Conservation (phyloP, 2,113 vertebrate species). For the Microcebus murinus region DNA sequence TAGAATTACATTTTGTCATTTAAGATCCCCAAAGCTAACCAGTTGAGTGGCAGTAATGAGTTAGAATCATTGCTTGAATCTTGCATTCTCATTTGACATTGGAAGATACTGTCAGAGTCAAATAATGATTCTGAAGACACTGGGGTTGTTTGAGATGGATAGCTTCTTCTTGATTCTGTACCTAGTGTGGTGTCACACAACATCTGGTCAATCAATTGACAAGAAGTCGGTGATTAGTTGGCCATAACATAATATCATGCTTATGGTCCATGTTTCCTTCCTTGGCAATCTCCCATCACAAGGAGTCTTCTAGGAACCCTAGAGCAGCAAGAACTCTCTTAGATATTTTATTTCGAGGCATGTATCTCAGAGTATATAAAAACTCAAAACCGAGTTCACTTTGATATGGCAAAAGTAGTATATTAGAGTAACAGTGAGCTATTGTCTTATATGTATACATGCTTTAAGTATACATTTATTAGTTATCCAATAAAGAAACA, state of each 20-base stretch:
- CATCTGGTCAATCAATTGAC: background rate
- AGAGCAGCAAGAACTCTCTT: background rate
- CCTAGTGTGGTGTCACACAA: fast-evolving
- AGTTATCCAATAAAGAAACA: constrained; percentile 1
- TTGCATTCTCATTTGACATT: background rate
- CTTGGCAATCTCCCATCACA: background rate
- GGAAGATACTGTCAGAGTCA: background rate
- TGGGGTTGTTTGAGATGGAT: background rate
- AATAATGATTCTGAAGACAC: background rate
- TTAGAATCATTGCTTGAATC: background rate
- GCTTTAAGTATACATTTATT: background rate
- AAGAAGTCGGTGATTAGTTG: background rate
- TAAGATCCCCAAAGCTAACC: background rate
- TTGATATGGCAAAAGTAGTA: background rate
- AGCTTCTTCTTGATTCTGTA: background rate
- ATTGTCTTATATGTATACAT: background rate
- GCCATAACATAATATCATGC: background rate
- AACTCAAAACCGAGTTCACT: constrained; percentile 21
- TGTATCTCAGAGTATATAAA: background rate
- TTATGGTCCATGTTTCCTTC: background rate
- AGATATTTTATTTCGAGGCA: background rate
- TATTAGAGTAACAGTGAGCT: background rate
- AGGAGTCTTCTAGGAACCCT: background rate
- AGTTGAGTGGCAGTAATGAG: background rate
- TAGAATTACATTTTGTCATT: background rate